Evolutionary conservation across 2,113 vertebrate genomes (phyloP).

Genomic region (Rhinolophus sinicus): DNA sequence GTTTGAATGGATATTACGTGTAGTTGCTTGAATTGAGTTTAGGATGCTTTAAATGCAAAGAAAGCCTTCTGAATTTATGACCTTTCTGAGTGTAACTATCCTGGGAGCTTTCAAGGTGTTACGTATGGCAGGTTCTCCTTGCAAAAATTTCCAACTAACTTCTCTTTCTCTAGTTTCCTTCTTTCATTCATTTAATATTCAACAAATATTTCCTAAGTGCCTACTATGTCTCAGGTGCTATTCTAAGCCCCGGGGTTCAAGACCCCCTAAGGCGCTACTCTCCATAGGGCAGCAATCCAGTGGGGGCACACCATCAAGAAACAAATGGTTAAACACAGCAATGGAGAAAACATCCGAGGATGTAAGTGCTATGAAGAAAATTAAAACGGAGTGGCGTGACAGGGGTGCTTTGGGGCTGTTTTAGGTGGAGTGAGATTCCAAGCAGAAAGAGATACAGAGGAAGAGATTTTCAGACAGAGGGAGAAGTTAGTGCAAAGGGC

Average conservation of each 20-base stretch:
- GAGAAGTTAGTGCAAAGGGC: not conserved
- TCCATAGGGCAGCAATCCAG: too few species aligned
- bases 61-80: not conserved
- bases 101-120: not conserved
- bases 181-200: not conserved
- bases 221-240: not conserved
- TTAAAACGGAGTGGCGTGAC: not conserved
- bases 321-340: too few species aligned
- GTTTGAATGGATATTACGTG: not conserved
- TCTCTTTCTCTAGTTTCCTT: not conserved
- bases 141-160: not conserved
- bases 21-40: not conserved
- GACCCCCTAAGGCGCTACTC: rapidly evolving
- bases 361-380: not conserved
- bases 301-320: not conserved
- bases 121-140: not conserved
- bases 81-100: not conserved
- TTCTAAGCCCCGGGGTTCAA: not conserved
- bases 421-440: not conserved
- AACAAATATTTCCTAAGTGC: not conserved
- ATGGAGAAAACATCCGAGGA: not conserved
- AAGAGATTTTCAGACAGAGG: not conserved
- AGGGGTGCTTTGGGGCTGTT: not conserved
- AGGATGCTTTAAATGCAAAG: not conserved
- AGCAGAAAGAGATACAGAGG: not conserved